Evolutionary conservation across 2,888 invertebrate species (phyloP), one percentile per base, ranked within the genome.

Genomic region (Odontocerum albicorne): DNA sequence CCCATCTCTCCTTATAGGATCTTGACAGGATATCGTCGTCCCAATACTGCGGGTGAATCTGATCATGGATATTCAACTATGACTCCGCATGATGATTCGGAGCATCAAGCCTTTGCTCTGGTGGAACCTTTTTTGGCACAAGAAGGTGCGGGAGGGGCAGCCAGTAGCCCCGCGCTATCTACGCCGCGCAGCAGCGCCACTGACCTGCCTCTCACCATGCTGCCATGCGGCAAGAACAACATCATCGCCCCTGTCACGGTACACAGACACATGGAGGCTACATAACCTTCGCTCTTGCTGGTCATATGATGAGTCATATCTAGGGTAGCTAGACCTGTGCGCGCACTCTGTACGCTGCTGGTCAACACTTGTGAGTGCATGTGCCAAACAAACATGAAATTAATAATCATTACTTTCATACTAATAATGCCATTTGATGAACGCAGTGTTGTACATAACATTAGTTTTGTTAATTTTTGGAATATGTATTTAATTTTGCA

Each of bases 51-150:
- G 0, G 87, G 86, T 38, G 88, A 88, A 64, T 93, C 92, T n/a
- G 96, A 96, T 74, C 93, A 95, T 67, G 96, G 96, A 1, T 96
- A 96, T 72, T 93, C 92, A 2, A 93, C 93, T 0, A 93, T 93
- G 93, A 93, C 92, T 1, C 92, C 91, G 1, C 92, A 92, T 64
- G 92, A 93, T 66, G 92, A 92, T 67, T 90, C 90, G 1, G 92
- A 92, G 67, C 88, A 90, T 63, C 84, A 89, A 62, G 88, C 87
- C 6, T 87, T 89, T 63, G 88, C 86, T 15, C 78, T 85, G 6
- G 82, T 84, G 42, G 87, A 86, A 64, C 83, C 86, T 0, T 74
- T 81, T 31, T 71, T 86, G 31, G 21, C 53, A 2, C 31, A 22
- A n/a, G 59, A 49, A 3, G 22, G 40, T 3, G 20, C 31, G n/a